These are phyloP conservation scores for Vidua chalybeata DNA, from an alignment of 2,113 vertebrate genomes.

Conservation along the genomic window DNA sequence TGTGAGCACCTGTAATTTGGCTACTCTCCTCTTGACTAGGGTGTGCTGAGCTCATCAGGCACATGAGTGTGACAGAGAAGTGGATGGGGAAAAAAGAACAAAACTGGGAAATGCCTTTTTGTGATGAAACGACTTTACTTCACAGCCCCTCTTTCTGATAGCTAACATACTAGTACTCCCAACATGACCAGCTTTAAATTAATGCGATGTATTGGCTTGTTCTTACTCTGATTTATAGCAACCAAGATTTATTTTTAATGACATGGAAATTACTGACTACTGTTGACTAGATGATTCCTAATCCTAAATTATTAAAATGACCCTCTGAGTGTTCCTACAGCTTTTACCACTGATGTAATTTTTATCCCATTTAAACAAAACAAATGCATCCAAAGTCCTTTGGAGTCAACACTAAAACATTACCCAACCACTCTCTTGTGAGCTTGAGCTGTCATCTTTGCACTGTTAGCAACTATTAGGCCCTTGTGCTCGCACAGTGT, in stretches of 20 bases:
- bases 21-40: rapidly evolving
- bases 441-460: background rate
- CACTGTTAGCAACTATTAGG: background rate
- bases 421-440: background rate
- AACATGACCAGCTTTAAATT: background rate
- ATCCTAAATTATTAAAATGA: background rate
- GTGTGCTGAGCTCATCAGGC: rapidly evolving
- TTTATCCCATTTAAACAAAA: background rate
- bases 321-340: background rate
- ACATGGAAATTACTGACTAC: background rate
- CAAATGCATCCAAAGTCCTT: background rate
- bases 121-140: background rate
- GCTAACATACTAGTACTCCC: background rate
- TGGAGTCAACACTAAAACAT: background rate
- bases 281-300: background rate
- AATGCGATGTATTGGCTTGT: background rate
- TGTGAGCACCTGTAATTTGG: background rate
- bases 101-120: background rate
- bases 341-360: background rate
- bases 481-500: rapidly evolving
- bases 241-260: background rate
- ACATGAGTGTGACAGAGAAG: rapidly evolving
- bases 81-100: background rate
- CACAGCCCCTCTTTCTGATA: background rate
- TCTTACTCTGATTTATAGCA: background rate